Evolutionary conservation across 1,140 invertebrate species (phyloP), one percentile per base, ranked within the genome.

Genomic region (Bombus terrestris): DNA sequence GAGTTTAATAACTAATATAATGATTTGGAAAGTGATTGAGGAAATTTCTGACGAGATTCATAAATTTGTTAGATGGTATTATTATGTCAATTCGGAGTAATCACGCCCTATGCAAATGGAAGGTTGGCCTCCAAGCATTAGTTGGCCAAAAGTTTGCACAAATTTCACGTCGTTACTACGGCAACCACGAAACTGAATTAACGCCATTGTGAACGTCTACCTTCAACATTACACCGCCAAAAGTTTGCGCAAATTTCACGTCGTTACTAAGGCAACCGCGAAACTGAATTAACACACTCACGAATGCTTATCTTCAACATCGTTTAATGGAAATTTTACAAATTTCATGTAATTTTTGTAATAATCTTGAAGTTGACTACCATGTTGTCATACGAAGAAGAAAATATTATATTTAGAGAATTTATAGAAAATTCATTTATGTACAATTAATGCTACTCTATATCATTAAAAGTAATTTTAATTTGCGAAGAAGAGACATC

Each of bases 111-210:
- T 39, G n/a, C 47, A 68, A 71, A 35, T 53, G 82, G 37, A 83
- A 53, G 37, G 47, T 53, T 59, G 25, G 53, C 39, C 25, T 9
- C 15, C n/a, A 71, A 62, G 35, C 43, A 79, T 78, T 57, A 69
- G 47, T 53, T 41, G 39, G 64, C 22, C 53, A 59, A 79, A 84
- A 84, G 75, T 84, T 79, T 59, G 64, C 32, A 32, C 32, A 84
- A 79, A 84, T 84, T 84, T 84, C 64, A 28, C 39, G 66, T 62
- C 66, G 82, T 84, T 84, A 71, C 82, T 32, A 84, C 41, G 64
- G 66, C 53, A 79, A 84, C 82, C 82, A 41, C 82, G 72, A 62
- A 79, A 84, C 82, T 25, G 47, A 79, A 84, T 84, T 79, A 84
- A 84, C 75, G 66, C 75, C 66, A 84, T 84, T 84, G 82, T 84